Conservation (phyloP, 1,140 invertebrate genomes). For the Acromyrmex charruanus region DNA sequence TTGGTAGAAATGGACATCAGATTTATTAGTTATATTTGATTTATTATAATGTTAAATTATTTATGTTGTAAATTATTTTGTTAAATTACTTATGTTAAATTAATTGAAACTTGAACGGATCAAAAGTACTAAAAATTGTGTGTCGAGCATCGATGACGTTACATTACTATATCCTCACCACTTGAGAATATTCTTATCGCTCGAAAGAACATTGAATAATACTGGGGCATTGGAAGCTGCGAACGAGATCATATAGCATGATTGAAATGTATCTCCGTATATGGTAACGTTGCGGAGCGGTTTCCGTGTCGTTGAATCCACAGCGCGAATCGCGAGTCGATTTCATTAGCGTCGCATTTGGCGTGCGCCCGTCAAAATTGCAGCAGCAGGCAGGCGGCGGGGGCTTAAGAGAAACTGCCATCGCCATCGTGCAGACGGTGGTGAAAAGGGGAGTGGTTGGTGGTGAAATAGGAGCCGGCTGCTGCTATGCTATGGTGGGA, state of each 20-base stretch:
- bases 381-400: neutral
- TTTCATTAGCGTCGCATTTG: slow-evolving; percentile 61
- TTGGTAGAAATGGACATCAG: no score
- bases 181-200: neutral
- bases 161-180: neutral
- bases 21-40: no score
- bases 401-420: slow-evolving; percentile 62
- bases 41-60: neutral
- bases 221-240: neutral
- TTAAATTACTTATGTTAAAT: neutral
- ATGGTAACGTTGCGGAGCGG: neutral
- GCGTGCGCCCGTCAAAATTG: slow-evolving; percentile 57
- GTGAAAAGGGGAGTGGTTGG: slow-evolving; percentile 70
- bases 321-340: slow-evolving; percentile 47
- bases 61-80: neutral
- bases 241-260: slow-evolving; percentile 8
- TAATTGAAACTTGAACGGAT: neutral
- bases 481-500: slow-evolving; percentile 53
- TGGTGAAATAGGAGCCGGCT: slow-evolving; percentile 66
- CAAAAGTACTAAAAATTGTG: neutral
- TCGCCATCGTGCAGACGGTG: slow-evolving; percentile 52
- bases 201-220: slow-evolving; percentile 1
- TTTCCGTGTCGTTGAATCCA: slow-evolving; percentile 40
- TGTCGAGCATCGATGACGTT: neutral
- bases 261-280: slow-evolving; percentile 33